phyloP scores from a whole-genome alignment of 2,113 vertebrate species.

The Trachemys scripta region DNA sequence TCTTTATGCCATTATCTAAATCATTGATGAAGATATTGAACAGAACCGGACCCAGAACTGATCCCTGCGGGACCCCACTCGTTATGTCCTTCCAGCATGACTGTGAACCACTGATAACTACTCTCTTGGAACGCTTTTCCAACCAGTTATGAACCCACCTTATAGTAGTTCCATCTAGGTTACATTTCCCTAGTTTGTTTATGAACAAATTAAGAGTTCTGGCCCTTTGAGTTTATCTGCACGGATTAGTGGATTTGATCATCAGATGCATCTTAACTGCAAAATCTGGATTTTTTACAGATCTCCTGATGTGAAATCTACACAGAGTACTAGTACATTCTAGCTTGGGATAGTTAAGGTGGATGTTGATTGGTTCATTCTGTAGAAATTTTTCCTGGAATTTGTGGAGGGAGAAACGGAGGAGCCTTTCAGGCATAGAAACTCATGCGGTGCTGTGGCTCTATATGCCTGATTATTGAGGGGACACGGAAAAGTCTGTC shows the following conservation, averaged over 20 bases:
- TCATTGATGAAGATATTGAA: no score
- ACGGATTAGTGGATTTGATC: not conserved
- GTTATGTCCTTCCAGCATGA: no score
- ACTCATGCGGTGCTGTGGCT: not conserved
- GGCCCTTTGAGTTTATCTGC: not conserved
- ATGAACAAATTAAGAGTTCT: not conserved
- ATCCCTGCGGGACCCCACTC: no score
- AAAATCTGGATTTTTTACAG: not conserved
- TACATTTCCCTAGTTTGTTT: no score
- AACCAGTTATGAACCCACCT: no score
- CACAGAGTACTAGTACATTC: not conserved
- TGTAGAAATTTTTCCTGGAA: not conserved
- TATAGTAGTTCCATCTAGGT: no score
- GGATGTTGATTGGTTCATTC: not conserved
- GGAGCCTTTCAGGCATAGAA: not conserved
- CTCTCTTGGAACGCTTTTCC: no score
- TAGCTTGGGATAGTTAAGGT: not conserved
- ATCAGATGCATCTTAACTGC: accelerated
- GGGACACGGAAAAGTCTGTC: not conserved
- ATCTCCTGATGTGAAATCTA: not conserved
- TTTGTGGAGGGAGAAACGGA: slow-evolving; percentile 1
- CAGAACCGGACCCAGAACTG: no score
- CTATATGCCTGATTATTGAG: not conserved
- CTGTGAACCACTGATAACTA: no score
- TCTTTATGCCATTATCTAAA: no score